phyloP scores from a whole-genome alignment of 2,888 invertebrate genomes.

The Tachina fera region DNA sequence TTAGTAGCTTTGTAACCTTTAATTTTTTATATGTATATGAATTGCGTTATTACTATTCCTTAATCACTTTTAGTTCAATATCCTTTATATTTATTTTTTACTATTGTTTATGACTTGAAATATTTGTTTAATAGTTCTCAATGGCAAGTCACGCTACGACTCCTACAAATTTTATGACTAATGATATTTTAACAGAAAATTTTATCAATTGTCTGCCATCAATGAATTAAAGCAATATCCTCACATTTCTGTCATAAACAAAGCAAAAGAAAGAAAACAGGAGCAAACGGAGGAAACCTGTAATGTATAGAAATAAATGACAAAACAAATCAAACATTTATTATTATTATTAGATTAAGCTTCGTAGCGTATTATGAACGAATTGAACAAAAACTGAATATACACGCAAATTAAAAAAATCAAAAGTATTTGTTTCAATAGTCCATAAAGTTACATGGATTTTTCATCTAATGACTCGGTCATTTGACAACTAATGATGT shows the following conservation, averaged over 20 bases:
- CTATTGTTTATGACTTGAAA: background rate
- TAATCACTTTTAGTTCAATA: conserved; percentile 9
- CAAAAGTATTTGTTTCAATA: background rate
- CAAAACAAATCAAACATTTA: conserved; percentile 64
- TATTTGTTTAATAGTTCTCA: conserved; percentile 7
- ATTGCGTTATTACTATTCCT: background rate
- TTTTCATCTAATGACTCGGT: conserved; percentile 42
- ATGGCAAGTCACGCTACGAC: conserved; percentile 35
- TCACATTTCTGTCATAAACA: conserved; percentile 21
- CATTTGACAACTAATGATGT: conserved; percentile 66
- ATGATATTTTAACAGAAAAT: conserved; percentile 77
- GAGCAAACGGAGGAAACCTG: background rate
- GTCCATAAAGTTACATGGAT: conserved; percentile 1
- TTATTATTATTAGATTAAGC: conserved; percentile 34
- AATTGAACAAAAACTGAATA: conserved; percentile 4
- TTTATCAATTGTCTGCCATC: conserved; percentile 80
- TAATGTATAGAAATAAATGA: conserved; percentile 14
- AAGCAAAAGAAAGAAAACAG: conserved; percentile 11
- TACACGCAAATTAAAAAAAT: conserved; percentile 24
- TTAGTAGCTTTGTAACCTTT: too few species aligned
- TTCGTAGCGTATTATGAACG: conserved; percentile 34
- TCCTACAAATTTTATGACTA: conserved; percentile 76
- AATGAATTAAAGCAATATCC: conserved; percentile 81
- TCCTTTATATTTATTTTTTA: conserved; percentile 8
- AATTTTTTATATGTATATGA: too few species aligned